Conservation (phyloP, 2,888 invertebrate species). For the Vannuccia rotundouncinata region DNA sequence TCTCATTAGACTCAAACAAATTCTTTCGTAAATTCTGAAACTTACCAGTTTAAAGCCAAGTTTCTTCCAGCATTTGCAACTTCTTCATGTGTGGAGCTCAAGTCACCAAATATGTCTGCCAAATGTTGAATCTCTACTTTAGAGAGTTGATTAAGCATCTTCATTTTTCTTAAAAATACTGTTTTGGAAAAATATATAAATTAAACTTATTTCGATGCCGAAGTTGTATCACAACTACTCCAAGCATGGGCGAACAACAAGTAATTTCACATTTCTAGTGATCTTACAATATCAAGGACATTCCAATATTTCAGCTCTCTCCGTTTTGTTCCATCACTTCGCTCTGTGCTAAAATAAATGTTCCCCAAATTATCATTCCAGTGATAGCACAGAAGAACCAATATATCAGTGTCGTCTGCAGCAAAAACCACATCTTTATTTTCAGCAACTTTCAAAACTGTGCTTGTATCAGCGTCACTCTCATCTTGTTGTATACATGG, state of each 20-base stretch:
- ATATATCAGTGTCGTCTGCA: conserved; percentile 8
- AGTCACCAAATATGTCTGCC: neutral
- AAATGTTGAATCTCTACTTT: neutral
- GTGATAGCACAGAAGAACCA: neutral
- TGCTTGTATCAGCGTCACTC: neutral
- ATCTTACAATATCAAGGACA: neutral
- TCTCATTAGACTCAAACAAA: neutral
- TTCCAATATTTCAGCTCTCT: neutral
- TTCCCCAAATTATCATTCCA: neutral
- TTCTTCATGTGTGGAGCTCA: neutral
- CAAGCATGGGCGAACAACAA: conserved; percentile 7
- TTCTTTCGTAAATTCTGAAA: neutral
- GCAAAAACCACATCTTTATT: neutral
- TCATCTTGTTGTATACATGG: neutral
- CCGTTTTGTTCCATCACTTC: neutral
- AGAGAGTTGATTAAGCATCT: neutral
- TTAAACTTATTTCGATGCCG: neutral
- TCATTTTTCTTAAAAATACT: neutral
- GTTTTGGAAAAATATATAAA: neutral
- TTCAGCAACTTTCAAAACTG: neutral
- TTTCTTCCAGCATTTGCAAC: neutral
- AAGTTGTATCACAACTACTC: conserved; percentile 14
- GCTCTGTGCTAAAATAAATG: neutral
- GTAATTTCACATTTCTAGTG: neutral
- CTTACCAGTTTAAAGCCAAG: neutral